Evolutionary conservation across 2,113 vertebrate species (phyloP).

Genomic region (Barbus barbus): DNA sequence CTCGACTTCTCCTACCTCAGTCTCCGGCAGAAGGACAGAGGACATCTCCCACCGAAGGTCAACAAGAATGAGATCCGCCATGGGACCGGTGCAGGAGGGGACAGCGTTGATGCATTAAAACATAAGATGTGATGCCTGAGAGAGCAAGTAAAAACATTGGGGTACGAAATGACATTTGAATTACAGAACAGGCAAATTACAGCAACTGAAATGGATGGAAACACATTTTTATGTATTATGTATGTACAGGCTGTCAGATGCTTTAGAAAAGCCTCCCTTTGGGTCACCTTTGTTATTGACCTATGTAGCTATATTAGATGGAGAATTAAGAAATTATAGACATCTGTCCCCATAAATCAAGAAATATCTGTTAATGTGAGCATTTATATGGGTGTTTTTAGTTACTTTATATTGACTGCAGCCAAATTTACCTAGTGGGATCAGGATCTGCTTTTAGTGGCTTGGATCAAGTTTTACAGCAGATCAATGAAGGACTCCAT

Average conservation of each 20-base stretch:
- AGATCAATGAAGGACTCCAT: background rate
- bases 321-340: background rate
- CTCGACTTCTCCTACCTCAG: constrained; percentile 4
- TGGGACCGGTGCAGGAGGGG: constrained; percentile 40
- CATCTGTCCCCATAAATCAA: background rate
- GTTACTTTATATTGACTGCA: background rate
- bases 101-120: constrained; percentile 9
- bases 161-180: constrained; percentile 20
- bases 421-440: background rate
- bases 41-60: constrained; percentile 64
- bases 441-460: background rate
- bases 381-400: background rate
- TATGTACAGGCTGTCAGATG: background rate
- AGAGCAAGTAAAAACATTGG: background rate
- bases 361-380: background rate
- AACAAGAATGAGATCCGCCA: constrained; percentile 59
- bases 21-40: constrained; percentile 54
- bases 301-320: background rate
- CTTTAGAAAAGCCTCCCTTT: background rate
- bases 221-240: constrained; percentile 4
- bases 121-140: background rate
- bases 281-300: constrained; percentile 11
- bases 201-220: background rate
- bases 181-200: constrained; percentile 25
- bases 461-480: background rate